Conservation (phyloP, 2,888 invertebrate species). For the Thereva unica region DNA sequence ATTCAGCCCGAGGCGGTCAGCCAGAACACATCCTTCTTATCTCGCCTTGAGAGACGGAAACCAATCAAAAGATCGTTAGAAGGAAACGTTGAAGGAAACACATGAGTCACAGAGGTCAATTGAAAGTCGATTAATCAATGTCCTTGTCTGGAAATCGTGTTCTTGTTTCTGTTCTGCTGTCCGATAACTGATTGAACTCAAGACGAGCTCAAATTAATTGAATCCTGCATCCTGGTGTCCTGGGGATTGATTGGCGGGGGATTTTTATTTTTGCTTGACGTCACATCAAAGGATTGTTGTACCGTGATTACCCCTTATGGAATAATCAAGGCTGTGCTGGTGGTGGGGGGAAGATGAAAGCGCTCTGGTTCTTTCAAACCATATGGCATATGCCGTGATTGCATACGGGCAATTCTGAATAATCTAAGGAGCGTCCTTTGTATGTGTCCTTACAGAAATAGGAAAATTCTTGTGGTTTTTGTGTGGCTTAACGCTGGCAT, state of each 20-base stretch:
- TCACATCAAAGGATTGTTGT: slow-evolving; percentile 20
- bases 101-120: slow-evolving; percentile 40
- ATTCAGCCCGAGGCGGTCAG: too few species aligned
- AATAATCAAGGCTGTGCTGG: neutral
- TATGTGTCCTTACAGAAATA: neutral
- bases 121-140: slow-evolving; percentile 39
- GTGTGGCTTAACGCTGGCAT: slow-evolving; percentile 5
- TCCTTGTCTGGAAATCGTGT: slow-evolving; percentile 5
- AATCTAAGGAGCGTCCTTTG: slow-evolving; percentile 3
- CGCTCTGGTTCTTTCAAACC: neutral
- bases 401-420: neutral
- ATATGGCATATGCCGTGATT: too few species aligned
- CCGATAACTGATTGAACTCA: slow-evolving; percentile 30
- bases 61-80: slow-evolving; percentile 33
- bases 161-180: slow-evolving; percentile 6
- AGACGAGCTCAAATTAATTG: slow-evolving; percentile 35
- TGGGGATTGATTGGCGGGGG: neutral
- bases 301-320: slow-evolving; percentile 17
- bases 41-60: slow-evolving; percentile 29
- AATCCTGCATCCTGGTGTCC: slow-evolving; percentile 8
- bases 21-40: too few species aligned
- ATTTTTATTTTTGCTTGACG: neutral
- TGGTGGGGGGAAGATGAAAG: slow-evolving; percentile 14
- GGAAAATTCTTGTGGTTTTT: slow-evolving; percentile 14
- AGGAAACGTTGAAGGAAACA: slow-evolving; percentile 28